phyloP scores from a whole-genome alignment of 2,113 vertebrate species.

The Ceyx margarethae region DNA sequence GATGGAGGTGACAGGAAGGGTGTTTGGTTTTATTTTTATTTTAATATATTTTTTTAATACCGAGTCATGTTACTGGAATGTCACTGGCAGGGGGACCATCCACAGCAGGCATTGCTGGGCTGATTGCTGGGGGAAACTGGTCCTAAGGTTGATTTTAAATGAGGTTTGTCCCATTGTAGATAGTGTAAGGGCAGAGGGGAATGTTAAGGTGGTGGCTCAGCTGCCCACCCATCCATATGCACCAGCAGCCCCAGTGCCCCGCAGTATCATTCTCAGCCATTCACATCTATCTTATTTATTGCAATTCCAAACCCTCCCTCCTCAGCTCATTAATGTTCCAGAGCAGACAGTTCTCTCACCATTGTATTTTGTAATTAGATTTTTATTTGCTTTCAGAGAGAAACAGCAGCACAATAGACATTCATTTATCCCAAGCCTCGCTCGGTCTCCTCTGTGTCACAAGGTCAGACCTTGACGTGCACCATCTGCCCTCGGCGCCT shows the following conservation, averaged over 20 bases:
- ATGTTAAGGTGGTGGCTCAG: rapidly evolving
- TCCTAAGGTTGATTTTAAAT: not conserved
- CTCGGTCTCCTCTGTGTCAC: not conserved
- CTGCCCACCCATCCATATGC: rapidly evolving
- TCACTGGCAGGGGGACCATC: not conserved
- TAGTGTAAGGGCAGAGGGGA: rapidly evolving
- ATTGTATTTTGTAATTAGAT: slow-evolving; percentile 56
- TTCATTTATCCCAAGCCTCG: slow-evolving; percentile 15
- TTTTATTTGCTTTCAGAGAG: slow-evolving; percentile 49
- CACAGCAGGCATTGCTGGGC: not conserved
- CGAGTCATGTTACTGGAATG: rapidly evolving
- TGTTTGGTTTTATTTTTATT: not conserved
- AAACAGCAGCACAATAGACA: not conserved
- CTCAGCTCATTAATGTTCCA: not conserved
- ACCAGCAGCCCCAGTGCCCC: not conserved
- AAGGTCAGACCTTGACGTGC: slow-evolving; percentile 8
- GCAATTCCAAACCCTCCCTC: slow-evolving; percentile 10
- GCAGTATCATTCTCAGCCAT: not conserved
- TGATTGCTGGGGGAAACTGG: not conserved
- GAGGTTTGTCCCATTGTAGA: not conserved
- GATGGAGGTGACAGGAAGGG: not conserved
- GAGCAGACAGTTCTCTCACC: slow-evolving; percentile 13
- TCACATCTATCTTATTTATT: slow-evolving; percentile 15
- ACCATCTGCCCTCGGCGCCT: not conserved
- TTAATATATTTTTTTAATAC: not conserved